Conservation (phyloP, 2,888 invertebrate genomes). For the Loripinus fragilis region DNA sequence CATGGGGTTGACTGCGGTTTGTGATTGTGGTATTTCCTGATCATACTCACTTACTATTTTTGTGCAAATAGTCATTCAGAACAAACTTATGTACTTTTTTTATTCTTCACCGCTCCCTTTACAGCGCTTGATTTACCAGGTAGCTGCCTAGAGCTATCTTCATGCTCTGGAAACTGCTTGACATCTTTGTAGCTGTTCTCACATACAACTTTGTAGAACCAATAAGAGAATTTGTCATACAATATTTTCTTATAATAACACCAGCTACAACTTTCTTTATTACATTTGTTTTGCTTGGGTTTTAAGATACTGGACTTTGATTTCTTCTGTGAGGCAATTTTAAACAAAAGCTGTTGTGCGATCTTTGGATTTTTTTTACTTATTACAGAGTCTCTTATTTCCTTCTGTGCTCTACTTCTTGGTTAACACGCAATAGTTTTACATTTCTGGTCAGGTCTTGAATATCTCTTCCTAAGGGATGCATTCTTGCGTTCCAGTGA, state of each 20-base stretch:
- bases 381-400: not conserved
- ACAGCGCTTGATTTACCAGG: conserved; percentile 1
- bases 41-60: too few species aligned
- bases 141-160: conserved; percentile 5
- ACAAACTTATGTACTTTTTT: conserved; percentile 4
- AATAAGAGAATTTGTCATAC: not conserved
- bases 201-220: too few species aligned
- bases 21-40: too few species aligned
- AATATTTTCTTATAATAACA: not conserved
- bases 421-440: conserved; percentile 1
- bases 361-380: not conserved
- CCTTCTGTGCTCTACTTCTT: not conserved
- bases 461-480: not conserved
- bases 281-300: not conserved
- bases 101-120: not conserved
- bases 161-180: not conserved
- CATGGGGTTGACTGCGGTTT: too few species aligned
- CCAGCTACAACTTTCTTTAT: not conserved
- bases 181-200: not conserved
- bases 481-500: not conserved
- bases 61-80: conserved; percentile 1
- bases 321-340: not conserved
- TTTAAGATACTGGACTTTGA: not conserved
- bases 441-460: not conserved
- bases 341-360: conserved; percentile 8